Base-by-base conservation (phyloP, 2,797 vertebrate genomes). In the Calcarius lapponicus region DNA sequence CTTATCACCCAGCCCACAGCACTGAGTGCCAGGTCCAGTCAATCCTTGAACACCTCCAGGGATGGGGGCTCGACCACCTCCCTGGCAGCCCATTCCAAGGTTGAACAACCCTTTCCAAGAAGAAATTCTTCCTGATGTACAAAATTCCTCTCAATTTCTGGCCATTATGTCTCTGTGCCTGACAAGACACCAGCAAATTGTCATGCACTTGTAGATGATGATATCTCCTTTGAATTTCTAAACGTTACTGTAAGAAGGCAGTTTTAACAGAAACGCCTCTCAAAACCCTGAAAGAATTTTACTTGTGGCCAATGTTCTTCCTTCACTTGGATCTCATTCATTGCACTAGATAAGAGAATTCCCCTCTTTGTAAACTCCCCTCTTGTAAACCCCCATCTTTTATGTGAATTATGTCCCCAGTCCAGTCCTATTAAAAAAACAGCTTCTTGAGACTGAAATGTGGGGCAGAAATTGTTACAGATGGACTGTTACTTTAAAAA, bases 301-400 rank as follows among this genome's bases (percentile, higher is more conserved):
- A 31, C 13, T 15, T 28, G 21, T 80, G 58, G 13, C 2, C 8
- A 6, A 7, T 5, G 3, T 11, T 72, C 25, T 56, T 2, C 6
- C 26, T 34, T 17, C 1, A 9, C 6, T 71, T 66, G 11, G 34
- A 8, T 54, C 26, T 56, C 17, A 13, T 17, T 85, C 5, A 3
- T 29, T 43, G 7, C 13, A 80, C 6, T 11, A 34, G 32, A 7
- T 7, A 51, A 47, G 19, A 61, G 36, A 47, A 69, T 9, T 12
- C 2, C 2, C 3, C 9, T 36, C 13, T 75, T 31, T 34, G 17
- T 11, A 31, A 64, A 31, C 4, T 48, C 10, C 11, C 3, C 4
- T 4, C 10, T 54, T 17, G 10, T 3, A 51, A 73, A 66, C 5
- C 6, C 29, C 20, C 34, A 28, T 26, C 31, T 15, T 22, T 60